These are phyloP conservation scores for Turritopsis dohrnii DNA, from an alignment of 30 jellyfish, hydroid and myxozoan species.

Conservation along the genomic window DNA sequence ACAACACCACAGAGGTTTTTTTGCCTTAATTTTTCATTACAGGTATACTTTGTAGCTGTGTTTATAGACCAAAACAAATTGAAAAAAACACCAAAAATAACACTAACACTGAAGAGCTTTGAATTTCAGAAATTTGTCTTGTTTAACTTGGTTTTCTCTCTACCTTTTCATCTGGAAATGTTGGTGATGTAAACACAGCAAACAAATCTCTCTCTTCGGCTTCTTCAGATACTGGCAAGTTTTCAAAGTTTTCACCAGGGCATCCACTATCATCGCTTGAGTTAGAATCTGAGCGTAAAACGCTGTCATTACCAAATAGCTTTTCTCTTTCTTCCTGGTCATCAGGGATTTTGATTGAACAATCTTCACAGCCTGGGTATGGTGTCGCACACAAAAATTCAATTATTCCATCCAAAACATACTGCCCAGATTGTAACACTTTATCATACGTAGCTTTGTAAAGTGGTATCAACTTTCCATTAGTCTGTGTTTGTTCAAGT, in stretches of 20 bases:
- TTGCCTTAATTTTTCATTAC: no score
- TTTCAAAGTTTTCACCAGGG: background rate
- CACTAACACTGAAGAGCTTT: background rate
- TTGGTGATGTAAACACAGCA: background rate
- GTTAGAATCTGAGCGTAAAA: background rate
- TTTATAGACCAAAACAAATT: no score
- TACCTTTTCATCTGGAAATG: background rate
- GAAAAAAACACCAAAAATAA: background rate
- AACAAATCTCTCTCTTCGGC: no score
- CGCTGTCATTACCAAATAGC: background rate
- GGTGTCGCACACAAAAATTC: background rate
- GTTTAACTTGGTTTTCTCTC: background rate
- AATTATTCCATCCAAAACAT: background rate
- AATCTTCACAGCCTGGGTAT: background rate
- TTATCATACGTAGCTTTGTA: background rate
- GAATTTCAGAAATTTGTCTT: constrained; percentile 2
- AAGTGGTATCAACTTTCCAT: background rate
- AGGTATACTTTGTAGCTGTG: no score
- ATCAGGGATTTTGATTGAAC: background rate
- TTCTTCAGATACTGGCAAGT: background rate
- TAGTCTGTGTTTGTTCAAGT: background rate
- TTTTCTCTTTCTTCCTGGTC: background rate
- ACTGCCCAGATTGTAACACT: background rate
- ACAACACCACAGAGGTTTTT: no score
- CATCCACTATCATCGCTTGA: background rate